phyloP scores from a whole-genome alignment of 2,113 vertebrate species.

The Ophthalmolycus amberensis region DNA sequence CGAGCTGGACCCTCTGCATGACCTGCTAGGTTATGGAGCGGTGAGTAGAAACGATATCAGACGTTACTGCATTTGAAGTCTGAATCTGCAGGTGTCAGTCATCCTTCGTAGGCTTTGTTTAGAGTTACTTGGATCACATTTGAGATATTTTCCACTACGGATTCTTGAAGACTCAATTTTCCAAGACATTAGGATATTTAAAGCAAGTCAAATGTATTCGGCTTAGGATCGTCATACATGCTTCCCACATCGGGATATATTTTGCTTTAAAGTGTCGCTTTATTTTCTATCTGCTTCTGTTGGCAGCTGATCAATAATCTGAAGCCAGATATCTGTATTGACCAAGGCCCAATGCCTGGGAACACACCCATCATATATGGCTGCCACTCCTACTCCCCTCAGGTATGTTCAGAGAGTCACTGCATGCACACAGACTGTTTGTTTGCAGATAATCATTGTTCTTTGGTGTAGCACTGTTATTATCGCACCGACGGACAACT shows the following conservation, averaged over 20 bases:
- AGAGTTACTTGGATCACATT: neutral
- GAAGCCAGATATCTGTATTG: constrained; percentile 63
- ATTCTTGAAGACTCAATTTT: no score
- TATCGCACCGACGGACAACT: constrained; percentile 65
- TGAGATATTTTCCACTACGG: neutral
- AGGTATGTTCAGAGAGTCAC: constrained; percentile 59
- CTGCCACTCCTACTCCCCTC: constrained; percentile 62
- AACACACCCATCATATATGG: constrained; percentile 68
- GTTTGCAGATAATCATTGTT: neutral
- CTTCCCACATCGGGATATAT: neutral
- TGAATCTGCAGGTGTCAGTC: neutral
- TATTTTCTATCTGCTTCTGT: neutral
- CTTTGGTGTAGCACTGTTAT: constrained; percentile 55
- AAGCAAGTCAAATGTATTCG: no score
- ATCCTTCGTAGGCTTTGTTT: neutral
- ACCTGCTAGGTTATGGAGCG: constrained; percentile 68
- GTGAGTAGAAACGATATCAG: constrained; percentile 66
- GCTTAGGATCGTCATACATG: no score
- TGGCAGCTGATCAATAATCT: constrained; percentile 67
- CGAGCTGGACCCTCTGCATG: constrained; percentile 73
- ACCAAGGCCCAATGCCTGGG: constrained; percentile 74
- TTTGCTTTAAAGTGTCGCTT: neutral
- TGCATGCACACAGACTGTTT: neutral
- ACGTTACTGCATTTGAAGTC: neutral
- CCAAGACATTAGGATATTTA: no score